Evolutionary conservation across 2,888 invertebrate genomes (phyloP).

Genomic region (Athripsodes cinereus): DNA sequence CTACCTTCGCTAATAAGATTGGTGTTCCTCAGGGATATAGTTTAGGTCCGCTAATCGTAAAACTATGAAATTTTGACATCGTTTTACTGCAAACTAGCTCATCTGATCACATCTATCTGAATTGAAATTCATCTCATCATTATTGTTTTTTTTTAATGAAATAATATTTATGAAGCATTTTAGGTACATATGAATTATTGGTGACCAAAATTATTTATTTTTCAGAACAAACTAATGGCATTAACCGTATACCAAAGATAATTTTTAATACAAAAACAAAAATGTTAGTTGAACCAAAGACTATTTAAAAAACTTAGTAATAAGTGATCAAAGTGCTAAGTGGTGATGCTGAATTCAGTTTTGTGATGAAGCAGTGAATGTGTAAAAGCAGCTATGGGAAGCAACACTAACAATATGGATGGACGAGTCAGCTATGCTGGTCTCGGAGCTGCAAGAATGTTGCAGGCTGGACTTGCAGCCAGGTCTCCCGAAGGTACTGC

Average conservation of each 20-base stretch:
- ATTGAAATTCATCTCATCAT: too few relatives aligned
- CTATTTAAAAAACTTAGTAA: neutral
- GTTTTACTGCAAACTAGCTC: too few relatives aligned
- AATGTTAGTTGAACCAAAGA: neutral
- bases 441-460: constrained; percentile 54
- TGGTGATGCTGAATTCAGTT: neutral
- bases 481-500: constrained; percentile 91
- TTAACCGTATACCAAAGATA: neutral
- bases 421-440: constrained; percentile 51
- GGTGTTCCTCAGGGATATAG: too few relatives aligned
- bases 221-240: too few relatives aligned
- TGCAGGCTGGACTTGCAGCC: constrained; percentile 78
- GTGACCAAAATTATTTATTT: too few relatives aligned
- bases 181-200: too few relatives aligned
- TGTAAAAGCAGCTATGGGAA: neutral
- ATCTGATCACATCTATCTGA: too few relatives aligned
- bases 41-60: too few relatives aligned
- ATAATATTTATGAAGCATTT: too few relatives aligned
- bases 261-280: neutral
- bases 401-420: constrained; percentile 7
- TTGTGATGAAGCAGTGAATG: neutral
- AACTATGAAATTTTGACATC: too few relatives aligned
- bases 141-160: too few relatives aligned
- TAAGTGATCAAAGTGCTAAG: neutral
- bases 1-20: too few relatives aligned